Conservation (phyloP, 1,140 invertebrate genomes). For the Triops cancriformis region DNA sequence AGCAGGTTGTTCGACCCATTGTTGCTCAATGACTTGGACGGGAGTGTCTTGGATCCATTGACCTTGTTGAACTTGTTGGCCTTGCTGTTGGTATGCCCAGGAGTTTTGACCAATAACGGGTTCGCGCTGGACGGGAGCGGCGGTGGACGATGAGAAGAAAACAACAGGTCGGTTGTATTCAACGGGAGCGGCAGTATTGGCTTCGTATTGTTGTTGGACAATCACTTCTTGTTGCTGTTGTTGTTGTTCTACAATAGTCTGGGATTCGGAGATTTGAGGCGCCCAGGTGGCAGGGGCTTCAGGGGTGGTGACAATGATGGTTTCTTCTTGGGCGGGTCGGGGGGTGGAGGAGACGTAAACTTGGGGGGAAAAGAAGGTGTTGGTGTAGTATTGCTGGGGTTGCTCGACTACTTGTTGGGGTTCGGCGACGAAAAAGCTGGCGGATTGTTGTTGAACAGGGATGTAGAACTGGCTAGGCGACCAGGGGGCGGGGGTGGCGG, state of each 20-base stretch:
- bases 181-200: background rate
- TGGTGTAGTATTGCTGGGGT: background rate
- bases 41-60: too few species aligned
- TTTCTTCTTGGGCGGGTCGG: background rate
- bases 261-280: background rate
- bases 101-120: background rate
- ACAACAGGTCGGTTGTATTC: background rate
- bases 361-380: background rate
- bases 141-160: background rate
- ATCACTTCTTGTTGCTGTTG: background rate
- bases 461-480: background rate
- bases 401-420: background rate
- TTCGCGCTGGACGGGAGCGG: background rate
- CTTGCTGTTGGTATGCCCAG: too few species aligned
- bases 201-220: background rate
- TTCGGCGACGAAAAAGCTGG: background rate
- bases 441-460: background rate
- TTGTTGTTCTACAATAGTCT: background rate
- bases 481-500: background rate
- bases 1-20: constrained; percentile 12
- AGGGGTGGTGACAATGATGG: background rate
- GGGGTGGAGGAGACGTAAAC: background rate
- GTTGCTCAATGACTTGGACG: background rate
- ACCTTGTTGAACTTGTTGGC: too few species aligned
- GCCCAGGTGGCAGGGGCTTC: background rate